Base-by-base conservation (phyloP, 2,888 invertebrate genomes). In the Apotomis turbidana region DNA sequence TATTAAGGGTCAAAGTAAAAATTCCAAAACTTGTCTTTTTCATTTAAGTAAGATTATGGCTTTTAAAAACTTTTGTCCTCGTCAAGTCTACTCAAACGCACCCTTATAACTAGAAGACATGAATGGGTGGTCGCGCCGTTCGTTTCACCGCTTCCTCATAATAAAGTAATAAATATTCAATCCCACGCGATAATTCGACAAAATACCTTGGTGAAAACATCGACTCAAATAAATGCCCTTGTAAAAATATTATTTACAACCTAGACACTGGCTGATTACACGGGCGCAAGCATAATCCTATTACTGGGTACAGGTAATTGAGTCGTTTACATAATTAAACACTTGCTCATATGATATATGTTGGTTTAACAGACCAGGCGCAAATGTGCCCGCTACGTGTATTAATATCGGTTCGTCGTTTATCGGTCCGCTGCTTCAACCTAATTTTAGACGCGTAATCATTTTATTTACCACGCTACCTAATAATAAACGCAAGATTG, bases 321-420 rank as follows among this genome's bases (percentile, higher is more conserved):
- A 72, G 68, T 72, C 62, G 68, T 72, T 72, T 72, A 72, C 72
- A 72, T 72, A 72, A 72, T 72, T 72, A 72, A 72, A 72, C 63
- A 72, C 62, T 68, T 63, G 68, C 68, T 63, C 72, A 72, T 62
- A 68, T 72, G 72, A 72, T 68, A 68, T 72, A 72, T 68, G 72
- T 72, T 52, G 72, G 72, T 72, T 68, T 72, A 67, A 57, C 61
- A 62, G 67, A 57, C 41, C 49, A 52, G 64, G 52, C 57, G 62
- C 57, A 63, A 58, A 68, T 52, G 38, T 46, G 15, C 62, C 68
- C 5, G 62, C 51, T 71, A 62, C 52, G 8, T 9, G 71, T 68
- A 68, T 71, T 57, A 59, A 41, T 72, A 52, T 51, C 61, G 4
- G 46, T 12, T 38, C 36, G 38, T 58, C 49, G 49, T 58, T 61